Base-by-base conservation (phyloP, 2,113 vertebrate species). In the Sardina pilchardus region DNA sequence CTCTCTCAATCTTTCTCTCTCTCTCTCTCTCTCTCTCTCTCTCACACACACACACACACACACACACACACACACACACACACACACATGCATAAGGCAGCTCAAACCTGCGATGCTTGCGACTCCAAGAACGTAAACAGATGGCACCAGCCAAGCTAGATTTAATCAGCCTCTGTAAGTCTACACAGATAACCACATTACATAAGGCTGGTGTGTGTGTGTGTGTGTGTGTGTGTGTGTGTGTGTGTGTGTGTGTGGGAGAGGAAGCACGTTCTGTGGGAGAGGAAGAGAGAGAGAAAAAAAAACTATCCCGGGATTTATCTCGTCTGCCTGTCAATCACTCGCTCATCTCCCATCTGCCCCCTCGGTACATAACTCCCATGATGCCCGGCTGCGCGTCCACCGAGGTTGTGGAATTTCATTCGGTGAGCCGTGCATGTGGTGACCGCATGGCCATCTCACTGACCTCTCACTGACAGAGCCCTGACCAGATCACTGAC, bases 101-200 rank as follows among this genome's bases (percentile, higher is more conserved):
- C n/a, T 67, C 63, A 6, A 67, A 67, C 63, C 63, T 67, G 63
- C 12, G 63, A 67, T 30, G 63, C 63, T 53, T 84, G 42, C 21
- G 39, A 83, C 83, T 86, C 43, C 24, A 71, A 89, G 81, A 44
- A 84, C 30, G 81, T 86, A 85, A 89, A 88, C 87, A 89, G 89
- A 89, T 90, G 87, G 86, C 81, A 82, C 86, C 85, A 63, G 44
- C 84, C 53, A 80, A 84, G 85, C 39, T 53, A 21, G 24, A 82
- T 81, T 83, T 89, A 84, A 86, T 91, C 59, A 82, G 81, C 81
- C 63, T 39, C 85, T 87, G 86, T 42, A 87, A 88, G 75, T 87
- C 85, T 82, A 48, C 47, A 14, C 85, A 83, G 86, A 85, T 84
- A 63, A 43, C 39, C 50, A 44, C n/a, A 81, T 88, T 87, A 88